Evolutionary conservation across 2,888 invertebrate genomes (phyloP), one percentile per base, ranked within the genome.

Genomic region (Ormyrus nitidulus): DNA sequence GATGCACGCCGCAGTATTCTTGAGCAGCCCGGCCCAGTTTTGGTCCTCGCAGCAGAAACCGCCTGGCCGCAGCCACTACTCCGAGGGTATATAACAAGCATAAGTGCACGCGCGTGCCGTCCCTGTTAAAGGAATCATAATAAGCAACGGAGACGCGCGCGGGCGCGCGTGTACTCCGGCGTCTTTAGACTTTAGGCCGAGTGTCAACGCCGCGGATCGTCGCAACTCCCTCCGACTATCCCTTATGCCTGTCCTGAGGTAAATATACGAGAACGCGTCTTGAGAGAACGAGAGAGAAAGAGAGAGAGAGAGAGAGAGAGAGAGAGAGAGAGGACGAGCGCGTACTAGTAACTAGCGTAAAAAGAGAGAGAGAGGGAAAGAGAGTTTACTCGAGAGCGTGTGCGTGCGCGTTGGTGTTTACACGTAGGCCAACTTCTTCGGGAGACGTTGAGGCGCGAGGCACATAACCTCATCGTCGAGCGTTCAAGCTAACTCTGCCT

Each of bases 191-290:
- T 48, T 48, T 19, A 34, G 19, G n/a, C 10, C 51, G 51, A 78
- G 66, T 73, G 70, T 69, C 74, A 65, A 75, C 34, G 65, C 65
- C 68, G 65, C 74, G 34, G 34, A 34, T 4, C 34, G 34, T 34
- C 34, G 34, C 34, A 34, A 34, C 34, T 34, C 34, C 4, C 34
- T 34, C 4, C 34, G 34, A 34, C 34, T 34, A 34, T 34, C 59
- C 75, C 80, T 76, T 76, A 80, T 80, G 80, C 80, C 71, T 58
- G 71, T 76, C 75, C 75, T 80, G 49, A 75, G 77, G 80, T 77
- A 73, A 69, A 54, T 73, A 68, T 51, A 56, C 8, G 7, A 19
- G 4, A 59, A 9, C 48, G 44, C 44, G 54, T 4, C 7, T n/a
- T n/a, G 34, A 34, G 34, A 34, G 34, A 34, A 4, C 3, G 34